A percentile compares a stretch with the other conserved stretches of the same genome.
Evolutionary conservation across 2,113 vertebrate species (phyloP).

Genomic region (Corythaeola cristata): DNA sequence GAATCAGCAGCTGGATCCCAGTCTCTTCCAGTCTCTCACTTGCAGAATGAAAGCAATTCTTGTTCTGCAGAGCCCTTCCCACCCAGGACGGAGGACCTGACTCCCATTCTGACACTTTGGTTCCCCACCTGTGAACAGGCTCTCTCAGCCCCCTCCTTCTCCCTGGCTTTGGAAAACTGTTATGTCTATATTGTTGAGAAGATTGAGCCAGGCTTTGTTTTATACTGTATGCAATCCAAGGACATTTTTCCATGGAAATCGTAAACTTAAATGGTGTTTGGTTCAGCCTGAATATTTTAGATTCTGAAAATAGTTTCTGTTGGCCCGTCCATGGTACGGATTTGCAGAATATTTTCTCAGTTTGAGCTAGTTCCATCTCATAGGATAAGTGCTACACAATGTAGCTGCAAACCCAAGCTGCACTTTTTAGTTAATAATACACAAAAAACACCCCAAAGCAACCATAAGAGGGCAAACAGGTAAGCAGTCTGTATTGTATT

Average conservation of each 20-base stretch:
- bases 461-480: not conserved
- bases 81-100: fast-evolving
- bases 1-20: not conserved
- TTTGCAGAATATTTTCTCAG: not conserved
- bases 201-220: not conserved
- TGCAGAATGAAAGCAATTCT: not conserved
- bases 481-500: not conserved
- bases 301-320: not conserved
- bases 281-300: not conserved
- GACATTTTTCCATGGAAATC: not conserved
- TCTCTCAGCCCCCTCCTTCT: not conserved
- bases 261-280: not conserved
- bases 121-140: not conserved
- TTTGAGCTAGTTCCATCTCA: not conserved
- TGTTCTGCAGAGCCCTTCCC: not conserved
- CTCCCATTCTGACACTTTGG: not conserved
- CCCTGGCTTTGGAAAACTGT: not conserved
- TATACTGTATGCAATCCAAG: not conserved
- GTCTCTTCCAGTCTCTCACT: not conserved
- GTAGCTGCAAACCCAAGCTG: not conserved
- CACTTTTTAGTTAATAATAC: not conserved
- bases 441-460: not conserved
- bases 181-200: not conserved
- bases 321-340: not conserved
- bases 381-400: not conserved